Base-by-base conservation (phyloP, 2,797 vertebrate species). In the Vultur gryphus region DNA sequence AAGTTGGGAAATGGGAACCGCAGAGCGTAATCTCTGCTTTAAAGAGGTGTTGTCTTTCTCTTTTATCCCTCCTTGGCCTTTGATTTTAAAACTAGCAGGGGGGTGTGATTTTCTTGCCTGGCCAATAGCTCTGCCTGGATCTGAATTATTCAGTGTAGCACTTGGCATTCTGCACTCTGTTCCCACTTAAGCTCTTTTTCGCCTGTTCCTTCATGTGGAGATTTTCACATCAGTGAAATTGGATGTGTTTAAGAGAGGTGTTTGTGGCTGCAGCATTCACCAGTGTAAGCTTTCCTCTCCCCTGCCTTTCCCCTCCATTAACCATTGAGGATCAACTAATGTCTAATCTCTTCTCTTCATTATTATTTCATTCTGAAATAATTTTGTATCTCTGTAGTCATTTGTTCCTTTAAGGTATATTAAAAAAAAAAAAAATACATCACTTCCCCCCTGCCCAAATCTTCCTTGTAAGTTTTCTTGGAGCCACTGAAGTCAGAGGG, bases 151-250 rank as follows among this genome's bases (percentile, higher is more conserved):
- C 92, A 96, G 84, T 71, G 92, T 92, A 94, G 94, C 92, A 81
- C 94, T 96, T 96, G 90, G 94, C 94, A 96, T 95, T 97, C 96
- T 94, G 94, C 79, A 49, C 93, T 84, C 90, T 95, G 71, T 90
- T 96, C 94, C 96, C 93, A 91, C 94, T 97, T 95, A 95, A 92
- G 96, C 81, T 95, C 95, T 95, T 95, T 96, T 96, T 92, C 61
- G 35, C 61, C 90, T 90, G 92, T 89, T 96, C 78, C 89, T 96
- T 97, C 97, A 95, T 95, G 97, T 96, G 93, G 93, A 93, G 95
- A 95, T 97, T 97, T 96, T 95, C 94, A 95, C 94, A 93, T 95
- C 92, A 87, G 78, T 89, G 97, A 94, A 96, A 97, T 81, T 96
- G 94, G 96, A 97, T 93, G 97, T 97, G 88, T 97, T 95, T 89